Evolutionary conservation across 2,113 vertebrate genomes (phyloP).

Genomic region (Coptodon bakossiorum): DNA sequence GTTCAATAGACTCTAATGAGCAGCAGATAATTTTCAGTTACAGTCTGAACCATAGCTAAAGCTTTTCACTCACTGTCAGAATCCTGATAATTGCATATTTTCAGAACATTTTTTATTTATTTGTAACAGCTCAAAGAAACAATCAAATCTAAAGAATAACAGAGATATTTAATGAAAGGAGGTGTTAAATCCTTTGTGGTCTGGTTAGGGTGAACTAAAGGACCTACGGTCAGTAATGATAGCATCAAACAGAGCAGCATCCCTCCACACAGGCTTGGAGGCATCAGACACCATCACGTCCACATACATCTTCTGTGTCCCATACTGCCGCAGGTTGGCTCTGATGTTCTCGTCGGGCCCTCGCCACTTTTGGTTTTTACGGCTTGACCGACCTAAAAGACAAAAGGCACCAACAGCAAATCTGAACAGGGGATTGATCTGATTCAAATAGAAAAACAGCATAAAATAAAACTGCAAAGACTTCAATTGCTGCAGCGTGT

Average conservation of each 20-base stretch:
- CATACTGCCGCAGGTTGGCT: slow-evolving; percentile 94
- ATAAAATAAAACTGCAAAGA: not conserved
- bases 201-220: not conserved
- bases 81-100: not conserved
- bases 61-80: not conserved
- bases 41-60: not conserved
- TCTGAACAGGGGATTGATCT: not conserved
- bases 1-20: not conserved
- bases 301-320: slow-evolving; percentile 82
- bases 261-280: slow-evolving; percentile 86
- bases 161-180: not conserved
- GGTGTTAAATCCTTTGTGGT: not conserved
- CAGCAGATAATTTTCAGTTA: not conserved
- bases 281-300: slow-evolving; percentile 92
- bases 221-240: slow-evolving; percentile 94
- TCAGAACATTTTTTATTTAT: not conserved
- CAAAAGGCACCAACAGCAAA: not conserved
- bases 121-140: not conserved
- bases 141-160: not conserved
- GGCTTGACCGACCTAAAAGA: slow-evolving; percentile 85
- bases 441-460: not conserved
- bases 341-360: slow-evolving; percentile 97
- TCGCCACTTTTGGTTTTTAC: slow-evolving; percentile 97
- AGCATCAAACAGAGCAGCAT: slow-evolving; percentile 81
- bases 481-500: not conserved